Percentiles rank a stretch among this genome's conserved stretches.
These are phyloP conservation scores for Agriotes lineatus DNA, from an alignment of 2,888 invertebrate genomes.

Conservation along the genomic window DNA sequence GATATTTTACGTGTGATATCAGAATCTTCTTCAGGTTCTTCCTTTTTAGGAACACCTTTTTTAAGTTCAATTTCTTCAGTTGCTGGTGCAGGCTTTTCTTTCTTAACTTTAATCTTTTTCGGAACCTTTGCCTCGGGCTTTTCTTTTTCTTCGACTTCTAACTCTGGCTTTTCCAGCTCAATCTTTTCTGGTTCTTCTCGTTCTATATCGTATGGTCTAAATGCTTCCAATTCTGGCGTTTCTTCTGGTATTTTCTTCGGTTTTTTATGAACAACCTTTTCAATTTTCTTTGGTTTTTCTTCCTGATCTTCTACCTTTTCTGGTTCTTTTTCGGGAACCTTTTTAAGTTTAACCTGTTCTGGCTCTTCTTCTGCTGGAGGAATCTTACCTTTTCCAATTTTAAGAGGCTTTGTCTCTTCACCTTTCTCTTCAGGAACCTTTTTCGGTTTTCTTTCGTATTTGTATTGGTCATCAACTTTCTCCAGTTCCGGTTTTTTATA, in stretches of 20 bases:
- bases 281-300: constrained; percentile 38
- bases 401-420: constrained; percentile 62
- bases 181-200: constrained; percentile 60
- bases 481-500: constrained; percentile 58
- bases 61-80: constrained; percentile 59
- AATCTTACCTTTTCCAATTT: constrained; percentile 65
- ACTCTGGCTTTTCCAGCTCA: constrained; percentile 50
- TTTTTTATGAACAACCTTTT: constrained; percentile 25
- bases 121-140: constrained; percentile 52
- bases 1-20: constrained; percentile 59
- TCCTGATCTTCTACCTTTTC: constrained; percentile 53
- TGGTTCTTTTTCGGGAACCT: constrained; percentile 61
- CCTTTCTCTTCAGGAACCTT: constrained; percentile 19
- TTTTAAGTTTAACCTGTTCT: constrained; percentile 61
- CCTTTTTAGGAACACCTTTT: constrained; percentile 63
- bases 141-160: constrained; percentile 51
- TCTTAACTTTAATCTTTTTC: constrained; percentile 51
- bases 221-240: constrained; percentile 58
- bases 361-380: constrained; percentile 58
- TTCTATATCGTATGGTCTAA: constrained; percentile 63
- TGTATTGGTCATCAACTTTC: constrained; percentile 59
- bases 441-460: constrained; percentile 53
- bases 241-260: constrained; percentile 58
- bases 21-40: constrained; percentile 62
- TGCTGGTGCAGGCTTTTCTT: constrained; percentile 53